phyloP scores from a whole-genome alignment of 2,113 vertebrate genomes.

The Numenius arquata region DNA sequence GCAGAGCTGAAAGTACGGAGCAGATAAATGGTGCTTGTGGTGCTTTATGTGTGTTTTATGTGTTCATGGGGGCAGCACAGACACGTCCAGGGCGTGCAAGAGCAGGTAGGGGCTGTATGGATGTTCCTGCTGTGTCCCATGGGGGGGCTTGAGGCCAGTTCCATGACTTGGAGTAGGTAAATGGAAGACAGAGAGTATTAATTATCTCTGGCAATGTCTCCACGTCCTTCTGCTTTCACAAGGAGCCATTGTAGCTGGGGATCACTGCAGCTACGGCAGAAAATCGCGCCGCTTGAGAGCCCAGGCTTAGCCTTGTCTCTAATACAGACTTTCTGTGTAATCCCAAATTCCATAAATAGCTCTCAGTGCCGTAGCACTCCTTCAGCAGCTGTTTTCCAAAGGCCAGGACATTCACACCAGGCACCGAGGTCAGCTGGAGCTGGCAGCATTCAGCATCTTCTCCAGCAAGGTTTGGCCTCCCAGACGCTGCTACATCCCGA shows the following conservation, averaged over 20 bases:
- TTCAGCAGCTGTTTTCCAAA: constrained; percentile 12
- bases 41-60: not conserved
- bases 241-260: not conserved
- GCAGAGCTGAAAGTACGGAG: not conserved
- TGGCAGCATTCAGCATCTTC: not conserved
- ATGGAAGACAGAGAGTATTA: not conserved
- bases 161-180: not conserved
- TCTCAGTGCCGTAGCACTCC: not conserved
- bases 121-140: not conserved
- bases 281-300: not conserved
- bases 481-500: not conserved
- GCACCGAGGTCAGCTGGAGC: not conserved
- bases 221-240: not conserved
- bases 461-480: not conserved
- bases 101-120: not conserved
- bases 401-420: not conserved
- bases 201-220: not conserved
- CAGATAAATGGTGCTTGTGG: not conserved
- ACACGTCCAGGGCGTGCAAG: not conserved
- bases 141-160: not conserved
- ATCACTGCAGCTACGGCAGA: not conserved
- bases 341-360: not conserved
- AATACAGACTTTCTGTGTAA: not conserved
- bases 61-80: not conserved
- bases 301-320: not conserved